Evolutionary conservation across 1,140 invertebrate genomes (phyloP), one percentile per base, ranked within the genome.

Genomic region (Pseudomyrmex dendroicus): DNA sequence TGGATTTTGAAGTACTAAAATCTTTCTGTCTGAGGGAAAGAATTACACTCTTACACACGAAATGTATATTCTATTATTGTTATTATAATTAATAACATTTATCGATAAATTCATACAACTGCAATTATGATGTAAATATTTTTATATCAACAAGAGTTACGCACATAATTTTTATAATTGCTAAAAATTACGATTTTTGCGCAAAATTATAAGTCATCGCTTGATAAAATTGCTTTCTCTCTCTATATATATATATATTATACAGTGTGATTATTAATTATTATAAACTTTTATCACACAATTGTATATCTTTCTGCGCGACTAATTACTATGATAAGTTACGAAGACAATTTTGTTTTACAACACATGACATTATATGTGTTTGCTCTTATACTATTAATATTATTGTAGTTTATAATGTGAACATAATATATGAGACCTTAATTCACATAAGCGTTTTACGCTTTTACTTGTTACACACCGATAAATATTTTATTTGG

Each of bases 401-500:
- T 59, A 56, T 68, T 82, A 74, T 17, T 63, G 44, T 72, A 64
- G 46, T 48, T 50, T 17, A 50, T 56, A 25, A 85, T 83, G 82
- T 70, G 66, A 85, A 86, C 62, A 70, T 88, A 89, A 89, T 85
- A 86, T 54, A 86, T 89, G 84, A 91, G 50, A 52, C 50, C 50
- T 91, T 76, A 90, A 89, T 90, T 89, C 80, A 90, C 80, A 90
- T 86, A 72, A 83, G 90, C 90, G 90, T 91, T 84, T 89, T 67
- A 91, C 90, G 89, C 90, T 86, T 84, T 82, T 70, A 64, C 67
- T 84, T 64, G 77, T 74, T 46, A 66, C 12, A 54, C 48, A 57
- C 10, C 20, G 82, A 59, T 66, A 78, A 72, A 46, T 72, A 73
- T 74, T 70, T 85, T 84, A 85, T 56, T 84, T 67, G 82, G 62